Evolutionary conservation across 2,888 invertebrate genomes (phyloP), one percentile per base, ranked within the genome.

Genomic region (Ptychoptera albimana): DNA sequence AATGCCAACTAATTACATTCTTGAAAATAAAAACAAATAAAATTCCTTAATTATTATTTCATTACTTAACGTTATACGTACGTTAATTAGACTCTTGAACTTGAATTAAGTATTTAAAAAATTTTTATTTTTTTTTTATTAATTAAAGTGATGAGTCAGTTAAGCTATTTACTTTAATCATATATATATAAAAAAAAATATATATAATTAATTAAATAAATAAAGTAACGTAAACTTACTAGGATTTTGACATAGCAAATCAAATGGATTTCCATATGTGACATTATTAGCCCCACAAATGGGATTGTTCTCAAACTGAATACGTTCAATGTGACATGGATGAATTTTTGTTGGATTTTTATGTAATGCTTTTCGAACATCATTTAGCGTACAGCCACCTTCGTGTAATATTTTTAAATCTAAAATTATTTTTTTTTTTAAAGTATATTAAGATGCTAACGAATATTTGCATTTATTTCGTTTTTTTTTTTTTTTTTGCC

Each of bases 231-330:
- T 23, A 23, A 5, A 23, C n/a, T 48, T 34, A 54, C 54, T 42
- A 31, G 55, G 48, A 10, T 46, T 44, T 29, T 51, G 48, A 45
- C 58, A 59, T 14, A 59, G 49, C 49, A 55, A 54, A 11, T 53
- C 41, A 34, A 56, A 60, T n/a, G 59, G 57, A 51, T 57, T 59
- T 13, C 51, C 45, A 48, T 55, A 57, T 9, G 57, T 58, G 15
- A 50, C 42, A 39, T 54, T 55, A 45, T 55, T 53, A 16, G 49
- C 49, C 7, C 52, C 54, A 44, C 58, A 57, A 3, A 58, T 49
- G 2, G 58, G 55, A 49, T 57, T 59, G 54, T 56, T 54, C 44
- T 59, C 59, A 48, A 55, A 55, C 35, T 53, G 49, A 15, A 45
- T 49, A 34, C 47, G 50, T 11, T 56, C 51, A 16, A 56, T 46